Conservation (phyloP, 2,888 invertebrate genomes). For the Dascillus cervinus region DNA sequence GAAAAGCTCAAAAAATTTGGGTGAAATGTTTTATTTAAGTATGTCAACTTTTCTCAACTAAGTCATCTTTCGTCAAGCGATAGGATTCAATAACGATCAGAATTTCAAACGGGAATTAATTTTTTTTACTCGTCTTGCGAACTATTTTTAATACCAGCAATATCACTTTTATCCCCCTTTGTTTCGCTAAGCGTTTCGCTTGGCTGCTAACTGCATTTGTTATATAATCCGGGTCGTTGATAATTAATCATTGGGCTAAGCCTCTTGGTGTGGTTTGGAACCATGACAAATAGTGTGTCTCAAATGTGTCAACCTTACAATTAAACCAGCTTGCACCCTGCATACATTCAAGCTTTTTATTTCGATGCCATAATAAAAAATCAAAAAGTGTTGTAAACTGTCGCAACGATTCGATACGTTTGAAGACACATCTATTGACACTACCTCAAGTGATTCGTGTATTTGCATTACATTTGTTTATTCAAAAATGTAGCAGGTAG, state of each 20-base stretch:
- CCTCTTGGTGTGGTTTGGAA: constrained; percentile 31
- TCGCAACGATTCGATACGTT: constrained; percentile 29
- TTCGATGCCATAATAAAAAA: constrained; percentile 21
- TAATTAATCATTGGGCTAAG: constrained; percentile 35
- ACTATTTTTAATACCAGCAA: no score
- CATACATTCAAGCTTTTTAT: constrained; percentile 30
- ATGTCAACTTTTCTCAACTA: no score
- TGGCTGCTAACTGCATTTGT: constrained; percentile 28
- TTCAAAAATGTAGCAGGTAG: constrained; percentile 8
- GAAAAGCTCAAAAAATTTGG: no score
- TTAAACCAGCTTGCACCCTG: constrained; percentile 26
- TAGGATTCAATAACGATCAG: no score
- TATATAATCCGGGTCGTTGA: constrained; percentile 33
- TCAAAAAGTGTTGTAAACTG: constrained; percentile 34
- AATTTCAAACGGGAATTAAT: no score
- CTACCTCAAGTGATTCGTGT: constrained; percentile 22
- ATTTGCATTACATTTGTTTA: constrained; percentile 24
- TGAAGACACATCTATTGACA: constrained; percentile 22
- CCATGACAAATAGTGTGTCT: constrained; percentile 39
- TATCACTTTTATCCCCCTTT: constrained; percentile 35
- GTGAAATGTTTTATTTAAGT: no score
- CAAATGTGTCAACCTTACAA: constrained; percentile 35
- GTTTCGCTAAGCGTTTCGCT: constrained; percentile 29
- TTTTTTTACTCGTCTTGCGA: no score
- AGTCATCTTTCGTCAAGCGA: no score